Percentiles rank a stretch among this genome's conserved stretches.
Conservation (phyloP, 2,113 vertebrate genomes). For the Neofelis nebulosa region DNA sequence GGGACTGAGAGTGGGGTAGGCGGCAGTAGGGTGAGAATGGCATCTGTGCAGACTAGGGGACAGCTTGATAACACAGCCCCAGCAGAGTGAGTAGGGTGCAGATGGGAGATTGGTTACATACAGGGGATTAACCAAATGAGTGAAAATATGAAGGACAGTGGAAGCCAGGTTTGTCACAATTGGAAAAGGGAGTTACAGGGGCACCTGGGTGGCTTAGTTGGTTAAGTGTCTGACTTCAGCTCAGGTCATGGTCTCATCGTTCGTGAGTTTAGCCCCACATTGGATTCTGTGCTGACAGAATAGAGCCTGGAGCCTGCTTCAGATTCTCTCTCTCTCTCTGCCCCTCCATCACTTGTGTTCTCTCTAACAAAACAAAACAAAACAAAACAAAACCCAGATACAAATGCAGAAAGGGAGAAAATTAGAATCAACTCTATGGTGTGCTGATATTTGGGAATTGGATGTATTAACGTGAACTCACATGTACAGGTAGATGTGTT, state of each 20-base stretch:
- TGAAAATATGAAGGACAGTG: background rate
- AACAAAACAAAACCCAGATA: too few relatives aligned
- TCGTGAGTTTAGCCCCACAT: too few relatives aligned
- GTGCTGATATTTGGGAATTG: background rate
- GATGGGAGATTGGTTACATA: background rate
- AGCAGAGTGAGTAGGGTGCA: background rate
- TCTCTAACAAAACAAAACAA: too few relatives aligned
- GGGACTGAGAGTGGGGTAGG: background rate
- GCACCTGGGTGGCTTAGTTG: too few relatives aligned
- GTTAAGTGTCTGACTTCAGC: too few relatives aligned
- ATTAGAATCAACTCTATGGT: background rate
- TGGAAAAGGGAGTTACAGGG: background rate
- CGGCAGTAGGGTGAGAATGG: background rate
- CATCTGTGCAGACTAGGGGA: background rate
- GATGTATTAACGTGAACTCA: background rate
- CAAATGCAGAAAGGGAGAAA: background rate
- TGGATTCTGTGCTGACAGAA: too few relatives aligned
- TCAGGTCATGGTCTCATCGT: too few relatives aligned
- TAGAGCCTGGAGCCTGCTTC: too few relatives aligned
- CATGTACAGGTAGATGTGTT: background rate
- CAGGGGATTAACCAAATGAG: background rate
- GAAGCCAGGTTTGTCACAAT: background rate
- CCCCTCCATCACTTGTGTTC: too few relatives aligned
- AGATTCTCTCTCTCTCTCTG: too few relatives aligned
- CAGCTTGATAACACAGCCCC: background rate